Evolutionary conservation across 1,140 invertebrate species (phyloP), one percentile per base, ranked within the genome.

Genomic region (Megathymus violae): DNA sequence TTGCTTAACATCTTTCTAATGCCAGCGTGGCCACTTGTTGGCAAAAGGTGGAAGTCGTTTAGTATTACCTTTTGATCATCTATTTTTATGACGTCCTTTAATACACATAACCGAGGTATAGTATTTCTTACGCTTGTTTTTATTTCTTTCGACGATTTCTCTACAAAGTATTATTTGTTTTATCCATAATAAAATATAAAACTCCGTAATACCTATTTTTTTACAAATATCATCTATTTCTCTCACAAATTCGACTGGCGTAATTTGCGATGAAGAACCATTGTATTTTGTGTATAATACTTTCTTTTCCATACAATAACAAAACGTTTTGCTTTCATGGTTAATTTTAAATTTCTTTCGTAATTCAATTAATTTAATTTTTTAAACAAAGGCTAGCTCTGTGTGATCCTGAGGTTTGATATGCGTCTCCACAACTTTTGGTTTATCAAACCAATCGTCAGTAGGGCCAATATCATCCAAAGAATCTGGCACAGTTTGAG

Each of bases 1-100:
- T n/a, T n/a, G n/a, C n/a, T 44, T 5, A 44, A 44, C 43, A 44
- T 44, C 16, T 17, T 9, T 44, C 43, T 44, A n/a, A 50, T 10
- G 0, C 47, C 47, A 4, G 31, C 47, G n/a, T 50, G 47, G 1
- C 47, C 47, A n/a, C 47, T 50, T 3, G 31, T 38, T n/a, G 48
- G 48, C n/a, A 51, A 2, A 1, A 51, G 3, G 19, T 51, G 48
- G 11, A 38, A 51, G 16, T 51, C 48, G 6, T 51, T 51, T n/a
- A 51, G 10, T n/a, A 38, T 51, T 36, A n/a, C 4, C 19, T 51
- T 13, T 9, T 31, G 27, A 9, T 51, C 31, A 19, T 51, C 27
- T 4, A 51, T 4, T 51, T 31, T 36, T 15, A 0, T 11, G 4
- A 51, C 25, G 1, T 4, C 27, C 1, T 4, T 13, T 13, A 38